Conservation (phyloP, 2,888 invertebrate genomes). For the Torymus aiolomorphi region DNA sequence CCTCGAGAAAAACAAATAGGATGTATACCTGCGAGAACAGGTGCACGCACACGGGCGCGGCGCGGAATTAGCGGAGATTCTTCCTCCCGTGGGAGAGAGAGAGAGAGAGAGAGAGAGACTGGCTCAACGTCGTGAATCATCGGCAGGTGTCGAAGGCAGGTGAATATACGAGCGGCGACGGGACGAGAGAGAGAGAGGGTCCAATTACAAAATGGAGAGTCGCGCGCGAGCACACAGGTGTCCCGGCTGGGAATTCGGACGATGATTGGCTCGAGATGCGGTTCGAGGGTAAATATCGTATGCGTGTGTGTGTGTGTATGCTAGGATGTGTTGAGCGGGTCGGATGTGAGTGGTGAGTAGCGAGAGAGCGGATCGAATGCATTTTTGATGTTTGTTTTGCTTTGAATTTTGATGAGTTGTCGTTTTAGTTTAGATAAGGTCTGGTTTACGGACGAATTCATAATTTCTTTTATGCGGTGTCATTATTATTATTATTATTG, state of each 20-base stretch:
- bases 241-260: background rate
- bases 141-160: conserved; percentile 40
- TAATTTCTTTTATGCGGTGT: too few relatives aligned
- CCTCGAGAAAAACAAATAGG: too few relatives aligned
- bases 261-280: background rate
- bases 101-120: background rate
- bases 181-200: background rate
- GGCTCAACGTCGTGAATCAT: conserved; percentile 29
- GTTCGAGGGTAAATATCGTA: background rate
- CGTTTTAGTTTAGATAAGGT: too few relatives aligned
- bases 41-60: conserved; percentile 27
- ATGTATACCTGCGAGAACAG: too few relatives aligned
- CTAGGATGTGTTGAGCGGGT: too few relatives aligned
- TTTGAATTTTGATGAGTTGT: too few relatives aligned
- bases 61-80: background rate
- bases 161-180: background rate
- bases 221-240: conserved; percentile 23
- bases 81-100: background rate
- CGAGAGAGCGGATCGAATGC: too few relatives aligned
- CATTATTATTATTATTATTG: too few relatives aligned
- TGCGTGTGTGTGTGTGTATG: too few relatives aligned
- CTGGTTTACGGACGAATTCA: too few relatives aligned
- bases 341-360: too few relatives aligned
- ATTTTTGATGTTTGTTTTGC: too few relatives aligned
- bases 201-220: conserved; percentile 27